A percentile compares a stretch with the other conserved stretches of the same genome.
Evolutionary conservation across 2,888 invertebrate species (phyloP).

Genomic region (Drosophila borborema): DNA sequence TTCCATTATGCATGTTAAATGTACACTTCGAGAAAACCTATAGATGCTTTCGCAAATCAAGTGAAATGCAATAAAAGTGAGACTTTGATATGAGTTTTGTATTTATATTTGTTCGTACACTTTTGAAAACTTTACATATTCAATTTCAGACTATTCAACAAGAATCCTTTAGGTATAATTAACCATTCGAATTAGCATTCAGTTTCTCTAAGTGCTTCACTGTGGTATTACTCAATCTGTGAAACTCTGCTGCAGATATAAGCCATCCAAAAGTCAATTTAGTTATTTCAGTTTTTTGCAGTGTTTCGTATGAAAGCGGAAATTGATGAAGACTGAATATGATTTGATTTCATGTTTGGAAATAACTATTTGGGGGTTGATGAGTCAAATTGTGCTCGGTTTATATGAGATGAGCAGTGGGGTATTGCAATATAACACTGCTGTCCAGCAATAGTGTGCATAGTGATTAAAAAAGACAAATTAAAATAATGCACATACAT

Average conservation of each 20-base stretch:
- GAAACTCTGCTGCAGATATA: background rate
- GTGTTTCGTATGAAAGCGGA: conserved; percentile 44
- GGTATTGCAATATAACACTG: conserved; percentile 33
- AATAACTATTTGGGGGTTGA: conserved; percentile 34
- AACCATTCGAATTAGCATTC: background rate
- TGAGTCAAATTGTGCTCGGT: conserved; percentile 31
- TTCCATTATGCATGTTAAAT: no score
- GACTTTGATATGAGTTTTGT: no score
- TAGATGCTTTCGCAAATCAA: no score
- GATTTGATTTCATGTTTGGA: conserved; percentile 53
- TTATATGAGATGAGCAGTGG: conserved; percentile 14
- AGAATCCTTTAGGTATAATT: background rate
- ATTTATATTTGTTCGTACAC: background rate
- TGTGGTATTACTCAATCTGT: background rate
- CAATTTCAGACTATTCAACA: background rate
- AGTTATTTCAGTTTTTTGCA: conserved; percentile 12
- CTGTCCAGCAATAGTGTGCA: conserved; percentile 17
- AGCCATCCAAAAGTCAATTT: background rate
- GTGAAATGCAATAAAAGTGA: no score
- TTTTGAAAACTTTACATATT: background rate
- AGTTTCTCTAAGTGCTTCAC: background rate
- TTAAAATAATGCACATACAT: background rate
- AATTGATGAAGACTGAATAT: conserved; percentile 68
- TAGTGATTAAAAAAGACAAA: background rate
- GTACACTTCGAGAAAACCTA: no score